Evolutionary conservation across 2,797 vertebrate genomes (phyloP).

Genomic region (Euphonia xanthogaster): DNA sequence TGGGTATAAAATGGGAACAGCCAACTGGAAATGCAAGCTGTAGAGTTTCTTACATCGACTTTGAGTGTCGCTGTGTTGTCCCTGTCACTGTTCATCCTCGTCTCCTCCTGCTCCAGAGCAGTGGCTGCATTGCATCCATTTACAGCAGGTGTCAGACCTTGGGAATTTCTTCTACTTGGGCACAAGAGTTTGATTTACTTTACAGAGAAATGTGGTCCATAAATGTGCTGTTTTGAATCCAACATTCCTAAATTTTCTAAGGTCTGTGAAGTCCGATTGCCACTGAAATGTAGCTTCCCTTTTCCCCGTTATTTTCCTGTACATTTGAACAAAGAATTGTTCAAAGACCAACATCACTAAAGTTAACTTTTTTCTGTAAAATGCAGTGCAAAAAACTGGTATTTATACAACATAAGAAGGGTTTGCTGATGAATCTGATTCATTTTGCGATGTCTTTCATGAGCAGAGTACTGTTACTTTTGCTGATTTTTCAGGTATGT

Average conservation of each 20-base stretch:
- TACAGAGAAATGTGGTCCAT: not conserved
- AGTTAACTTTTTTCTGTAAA: not conserved
- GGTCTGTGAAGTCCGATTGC: not conserved
- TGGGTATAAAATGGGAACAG: not conserved
- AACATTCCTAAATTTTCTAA: not conserved
- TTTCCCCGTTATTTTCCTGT: not conserved
- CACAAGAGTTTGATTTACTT: not conserved
- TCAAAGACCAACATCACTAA: not conserved
- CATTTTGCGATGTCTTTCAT: not conserved
- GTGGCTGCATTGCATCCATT: not conserved
- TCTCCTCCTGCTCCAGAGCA: not conserved
- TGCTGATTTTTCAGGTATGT: not conserved
- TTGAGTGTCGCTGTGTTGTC: accelerated
- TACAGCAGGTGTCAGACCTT: not conserved
- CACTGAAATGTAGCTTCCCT: constrained; percentile 32
- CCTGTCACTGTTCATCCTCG: not conserved
- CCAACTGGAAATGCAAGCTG: not conserved
- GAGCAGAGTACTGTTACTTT: not conserved
- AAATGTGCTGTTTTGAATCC: not conserved
- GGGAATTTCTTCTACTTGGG: not conserved
- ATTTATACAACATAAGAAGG: not conserved
- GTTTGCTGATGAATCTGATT: not conserved
- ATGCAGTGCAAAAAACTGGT: not conserved
- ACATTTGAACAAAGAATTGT: not conserved
- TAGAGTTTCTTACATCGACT: not conserved